Base-by-base conservation (phyloP, 2,797 vertebrate species). In the Malurus splendens region DNA sequence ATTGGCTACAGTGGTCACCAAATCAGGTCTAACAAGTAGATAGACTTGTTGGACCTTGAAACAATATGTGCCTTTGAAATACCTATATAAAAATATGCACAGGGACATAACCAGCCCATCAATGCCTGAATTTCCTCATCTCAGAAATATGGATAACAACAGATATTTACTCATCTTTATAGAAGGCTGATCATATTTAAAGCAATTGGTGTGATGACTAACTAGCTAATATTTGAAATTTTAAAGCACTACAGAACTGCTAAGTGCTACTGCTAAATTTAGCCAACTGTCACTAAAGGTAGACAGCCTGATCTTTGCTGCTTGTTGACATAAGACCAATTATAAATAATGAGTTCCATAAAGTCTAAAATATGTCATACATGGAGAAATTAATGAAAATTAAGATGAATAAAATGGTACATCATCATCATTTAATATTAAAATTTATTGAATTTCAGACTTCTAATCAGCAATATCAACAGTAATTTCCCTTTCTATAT, bases 211-310 rank as follows among this genome's bases (percentile, higher is more conserved):
- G 30, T 73, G 67, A 92, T 86, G 89, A 92, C 90, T 95, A 95
- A 95, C 89, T 87, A 91, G 86, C 73, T 89, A 95, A 94, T 95
- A 95, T 95, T 95, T 84, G 74, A 92, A 91, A 89, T 82, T 90
- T 79, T 82, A 77, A 81, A 94, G 81, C 47, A 81, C 87, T 84
- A 89, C 60, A 78, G 62, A 81, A 75, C 79, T 89, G 76, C 89
- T 93, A 92, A 95, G 86, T 76, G 92, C 68, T 85, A 76, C 55
- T 90, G 90, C 87, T 89, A 94, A 95, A 90, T 94, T 90, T 92
- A 95, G 66, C 67, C 93, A 95, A 28, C 89, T 92, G 92, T 92
- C 89, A 89, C 85, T 84, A 83, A 85, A 67, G 59, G 77, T 74
- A 94, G 73, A 91, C 73, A 92, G 47, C 65, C 81, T 92, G 87